Percentiles rank a stretch among this genome's conserved stretches.
phyloP scores from a whole-genome alignment of 2,113 vertebrate genomes.

The Hiodon tergisus region DNA sequence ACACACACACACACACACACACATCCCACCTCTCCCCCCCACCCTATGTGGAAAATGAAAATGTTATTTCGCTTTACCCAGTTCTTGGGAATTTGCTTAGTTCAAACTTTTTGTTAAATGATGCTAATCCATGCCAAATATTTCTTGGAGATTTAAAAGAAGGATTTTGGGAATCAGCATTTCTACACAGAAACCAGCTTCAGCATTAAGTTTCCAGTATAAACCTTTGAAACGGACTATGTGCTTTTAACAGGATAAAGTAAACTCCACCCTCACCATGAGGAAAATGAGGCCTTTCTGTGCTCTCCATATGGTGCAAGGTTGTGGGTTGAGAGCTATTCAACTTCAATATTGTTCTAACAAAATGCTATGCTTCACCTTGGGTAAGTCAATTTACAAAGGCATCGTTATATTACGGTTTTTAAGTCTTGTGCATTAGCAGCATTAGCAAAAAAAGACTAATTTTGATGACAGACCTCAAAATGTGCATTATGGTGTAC shows the following conservation, averaged over 20 bases:
- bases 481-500: too few relatives aligned
- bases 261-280: background rate
- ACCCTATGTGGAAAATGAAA: background rate
- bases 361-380: background rate
- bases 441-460: too few relatives aligned
- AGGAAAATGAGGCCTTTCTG: background rate
- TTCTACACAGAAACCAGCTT: constrained; percentile 6
- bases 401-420: too few relatives aligned
- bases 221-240: background rate
- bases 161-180: constrained; percentile 6
- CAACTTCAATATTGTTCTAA: constrained; percentile 6
- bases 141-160: background rate
- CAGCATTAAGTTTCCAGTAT: background rate
- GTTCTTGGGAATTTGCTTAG: background rate
- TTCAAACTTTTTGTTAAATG: background rate
- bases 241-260: background rate
- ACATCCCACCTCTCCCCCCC: too few relatives aligned
- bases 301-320: background rate
- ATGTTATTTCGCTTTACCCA: background rate
- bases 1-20: background rate
- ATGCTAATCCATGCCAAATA: background rate
- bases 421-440: too few relatives aligned
- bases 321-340: background rate
- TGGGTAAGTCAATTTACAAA: too few relatives aligned
- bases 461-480: too few relatives aligned